Base-by-base conservation (phyloP, 2,888 invertebrate genomes). In the Nineta flava region DNA sequence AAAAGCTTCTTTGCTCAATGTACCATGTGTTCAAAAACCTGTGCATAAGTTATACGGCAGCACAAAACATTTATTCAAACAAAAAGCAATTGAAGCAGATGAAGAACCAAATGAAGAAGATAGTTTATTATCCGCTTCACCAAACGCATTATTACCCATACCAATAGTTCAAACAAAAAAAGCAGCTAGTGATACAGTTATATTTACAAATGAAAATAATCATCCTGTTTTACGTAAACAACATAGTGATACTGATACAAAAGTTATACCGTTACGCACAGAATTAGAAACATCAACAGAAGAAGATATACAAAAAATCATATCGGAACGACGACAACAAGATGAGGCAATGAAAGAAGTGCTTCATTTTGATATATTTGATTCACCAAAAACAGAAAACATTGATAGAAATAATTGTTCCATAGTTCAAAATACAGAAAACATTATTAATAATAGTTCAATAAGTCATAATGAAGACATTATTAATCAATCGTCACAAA, bases 271-370 rank as follows among this genome's bases (percentile, higher is more conserved):
- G 12, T 12, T 5, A 12, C 21, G 12, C 3, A n/a, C 32, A 16
- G 19, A 34, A 10, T 32, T 17, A 19, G 17, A 3, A 5, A 12
- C 15, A 15, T 6, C 19, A 56, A 65, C 53, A 65, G 64, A 65
- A 53, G 68, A 77, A 55, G 75, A 73, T 55, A 75, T 77, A 55
- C 72, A 77, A 59, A 73, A 75, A 61, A 76, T 77, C 50, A 77
- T 77, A 57, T 74, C 74, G 9, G 77, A 77, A 61, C 67, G 77
- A 55, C 65, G 77, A 54, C 75, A 76, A 60, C 67, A 76, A 46
- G 77, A 77, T 52, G 66, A 72, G 35, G 65, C 61, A 50, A 54
- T 64, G 3, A 64, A 63, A 54, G 63, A 64, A 55, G 61, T 63
- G 50, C 58, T 63, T 50, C 58, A 61, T 48, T 63, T 57, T 51